Evolutionary conservation across 2,888 invertebrate genomes (phyloP), one percentile per base, ranked within the genome.

Genomic region (Nebria brevicollis): DNA sequence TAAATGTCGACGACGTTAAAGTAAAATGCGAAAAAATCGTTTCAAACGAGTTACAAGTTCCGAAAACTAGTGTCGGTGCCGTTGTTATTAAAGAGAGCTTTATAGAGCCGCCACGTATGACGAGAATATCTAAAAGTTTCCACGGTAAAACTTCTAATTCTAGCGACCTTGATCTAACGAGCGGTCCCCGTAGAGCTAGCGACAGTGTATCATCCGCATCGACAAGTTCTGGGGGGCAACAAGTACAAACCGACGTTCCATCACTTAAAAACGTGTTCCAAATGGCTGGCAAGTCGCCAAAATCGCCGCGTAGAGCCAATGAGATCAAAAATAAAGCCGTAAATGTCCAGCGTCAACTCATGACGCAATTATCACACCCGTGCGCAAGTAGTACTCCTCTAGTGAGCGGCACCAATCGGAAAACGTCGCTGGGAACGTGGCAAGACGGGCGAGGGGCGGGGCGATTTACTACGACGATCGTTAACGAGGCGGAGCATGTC

Each of bases 11-110:
- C 66, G 77, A 80, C 11, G 84, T 84, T 72, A 86, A 85, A 82
- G 84, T 84, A 2, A 85, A 85, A 77, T 85, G 85, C 82, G 85
- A 86, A 10, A 84, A 82, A 41, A 83, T 84, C 6, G 72, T 82
- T 0, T 65, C 81, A 83, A 83, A 84, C 83, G 34, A 75, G 26
- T 74, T 83, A 75, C 66, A 82, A 75, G 78, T 83, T 77, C 64
- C 81, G 73, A 82, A 82, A 81, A 11, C 77, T 79, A 73, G 64
- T 42, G 80, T 83, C 0, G 91, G 90, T 1, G 88, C 90, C 3
- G 87, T 91, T 26, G 85, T 90, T 41, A 88, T 91, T 1, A 91
- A 90, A 86, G 91, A 91, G 85, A 88, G 87, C 78, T 91, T 88
- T 83, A 91, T 91, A 54, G 91, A 91, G 84, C 90, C 90, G 2